phyloP scores from a whole-genome alignment of 2,888 invertebrate species.

The Prosapia bicincta region DNA sequence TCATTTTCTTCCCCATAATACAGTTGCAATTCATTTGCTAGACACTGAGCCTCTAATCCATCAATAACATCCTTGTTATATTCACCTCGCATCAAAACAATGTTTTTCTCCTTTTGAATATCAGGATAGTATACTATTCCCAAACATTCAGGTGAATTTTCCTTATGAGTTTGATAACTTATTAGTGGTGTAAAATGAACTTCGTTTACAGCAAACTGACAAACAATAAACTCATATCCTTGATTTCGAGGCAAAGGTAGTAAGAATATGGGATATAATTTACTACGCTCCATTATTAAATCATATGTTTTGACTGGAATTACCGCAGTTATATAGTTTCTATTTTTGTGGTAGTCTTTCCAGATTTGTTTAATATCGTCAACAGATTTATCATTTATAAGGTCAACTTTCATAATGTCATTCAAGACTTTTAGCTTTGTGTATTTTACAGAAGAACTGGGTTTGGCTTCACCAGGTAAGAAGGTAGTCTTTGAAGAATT shows the following conservation, averaged over 20 bases:
- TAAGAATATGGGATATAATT: slow-evolving; percentile 65
- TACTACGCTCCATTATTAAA: slow-evolving; percentile 55
- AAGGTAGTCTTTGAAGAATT: slow-evolving; percentile 29
- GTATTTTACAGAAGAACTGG: slow-evolving; percentile 12
- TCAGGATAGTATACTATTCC: slow-evolving; percentile 78
- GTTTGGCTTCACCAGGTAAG: slow-evolving; percentile 15
- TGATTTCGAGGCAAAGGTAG: slow-evolving; percentile 76
- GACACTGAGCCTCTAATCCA: slow-evolving; percentile 76
- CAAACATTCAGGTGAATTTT: slow-evolving; percentile 85
- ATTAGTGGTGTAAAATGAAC: slow-evolving; percentile 82
- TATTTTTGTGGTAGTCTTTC: slow-evolving; percentile 74
- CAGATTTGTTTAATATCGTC: slow-evolving; percentile 74
- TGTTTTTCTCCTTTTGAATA: slow-evolving; percentile 61
- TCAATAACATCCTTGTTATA: slow-evolving; percentile 74
- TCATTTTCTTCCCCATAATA: slow-evolving; percentile 70
- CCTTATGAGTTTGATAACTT: slow-evolving; percentile 80
- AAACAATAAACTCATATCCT: slow-evolving; percentile 83
- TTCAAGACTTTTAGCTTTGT: slow-evolving; percentile 47
- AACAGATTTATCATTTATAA: slow-evolving; percentile 64
- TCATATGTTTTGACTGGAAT: slow-evolving; percentile 61
- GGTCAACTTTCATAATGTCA: slow-evolving; percentile 73
- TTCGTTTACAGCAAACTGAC: slow-evolving; percentile 66
- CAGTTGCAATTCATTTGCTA: slow-evolving; percentile 81
- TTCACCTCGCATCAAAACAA: slow-evolving; percentile 83
- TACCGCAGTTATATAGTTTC: slow-evolving; percentile 71